Percentiles rank a stretch among this genome's conserved stretches.
Evolutionary conservation across 2,113 vertebrate genomes (phyloP).

Genomic region (Cacatua alba): DNA sequence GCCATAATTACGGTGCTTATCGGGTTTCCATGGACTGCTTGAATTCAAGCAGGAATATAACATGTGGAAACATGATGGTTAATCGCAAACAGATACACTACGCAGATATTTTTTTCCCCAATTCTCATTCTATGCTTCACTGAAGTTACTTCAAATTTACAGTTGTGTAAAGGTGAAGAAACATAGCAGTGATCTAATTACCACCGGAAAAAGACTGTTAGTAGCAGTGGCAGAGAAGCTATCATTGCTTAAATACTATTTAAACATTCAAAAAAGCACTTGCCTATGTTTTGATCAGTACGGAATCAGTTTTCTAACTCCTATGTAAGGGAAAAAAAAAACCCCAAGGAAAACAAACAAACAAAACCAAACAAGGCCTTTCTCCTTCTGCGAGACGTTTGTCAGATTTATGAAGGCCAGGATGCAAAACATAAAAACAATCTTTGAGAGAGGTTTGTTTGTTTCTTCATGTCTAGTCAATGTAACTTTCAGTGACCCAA

Average conservation of each 20-base stretch:
- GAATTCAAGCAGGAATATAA: conserved; percentile 69
- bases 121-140: conserved; percentile 49
- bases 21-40: conserved; percentile 74
- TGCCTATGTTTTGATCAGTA: neutral
- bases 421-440: neutral
- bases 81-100: conserved; percentile 81
- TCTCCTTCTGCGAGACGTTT: neutral
- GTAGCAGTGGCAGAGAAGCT: neutral
- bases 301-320: neutral
- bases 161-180: conserved; percentile 33
- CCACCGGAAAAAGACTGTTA: neutral
- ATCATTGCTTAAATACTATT: neutral
- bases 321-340: neutral
- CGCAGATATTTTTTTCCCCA: conserved; percentile 16
- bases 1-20: conserved; percentile 80
- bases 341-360: neutral
- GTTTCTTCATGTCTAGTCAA: neutral
- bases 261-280: neutral
- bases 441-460: neutral
- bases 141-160: conserved; percentile 60
- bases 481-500: neutral
- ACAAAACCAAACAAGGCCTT: neutral
- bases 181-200: conserved; percentile 14
- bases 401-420: neutral
- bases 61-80: conserved; percentile 80